A percentile compares a stretch with the other conserved stretches of the same genome.
phyloP scores from a whole-genome alignment of 2,113 vertebrate genomes.

The Fregetta grallaria region DNA sequence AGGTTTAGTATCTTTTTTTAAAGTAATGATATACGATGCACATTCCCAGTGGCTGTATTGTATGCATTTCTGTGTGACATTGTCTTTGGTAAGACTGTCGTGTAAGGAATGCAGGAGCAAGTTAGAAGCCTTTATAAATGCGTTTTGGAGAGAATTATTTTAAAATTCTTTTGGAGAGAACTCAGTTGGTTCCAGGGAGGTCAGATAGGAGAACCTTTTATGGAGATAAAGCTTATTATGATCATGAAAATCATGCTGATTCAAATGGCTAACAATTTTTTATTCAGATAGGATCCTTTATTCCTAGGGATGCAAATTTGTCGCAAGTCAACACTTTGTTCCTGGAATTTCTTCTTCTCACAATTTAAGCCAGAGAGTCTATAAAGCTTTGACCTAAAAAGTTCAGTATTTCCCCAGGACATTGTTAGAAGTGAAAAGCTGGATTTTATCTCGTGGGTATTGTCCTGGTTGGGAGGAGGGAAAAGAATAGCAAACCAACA shows the following conservation, averaged over 20 bases:
- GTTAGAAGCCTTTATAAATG: background rate
- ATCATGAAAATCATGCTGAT: background rate
- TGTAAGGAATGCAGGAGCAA: background rate
- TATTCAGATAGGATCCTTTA: background rate
- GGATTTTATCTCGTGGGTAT: background rate
- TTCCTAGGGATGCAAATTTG: background rate
- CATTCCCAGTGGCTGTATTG: background rate
- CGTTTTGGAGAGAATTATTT: background rate
- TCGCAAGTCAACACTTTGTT: background rate
- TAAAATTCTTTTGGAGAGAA: background rate
- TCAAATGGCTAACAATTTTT: background rate
- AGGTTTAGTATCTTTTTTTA: background rate
- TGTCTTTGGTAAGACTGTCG: background rate
- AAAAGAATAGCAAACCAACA: background rate
- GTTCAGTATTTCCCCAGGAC: background rate
- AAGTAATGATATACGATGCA: rapidly evolving
- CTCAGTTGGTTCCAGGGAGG: background rate
- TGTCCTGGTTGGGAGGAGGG: background rate
- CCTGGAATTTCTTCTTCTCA: background rate
- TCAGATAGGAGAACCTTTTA: background rate
- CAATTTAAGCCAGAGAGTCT: background rate
- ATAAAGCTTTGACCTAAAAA: background rate
- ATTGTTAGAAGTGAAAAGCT: background rate
- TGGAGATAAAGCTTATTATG: background rate
- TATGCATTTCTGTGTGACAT: background rate